These are phyloP conservation scores for Carcinoscorpius rotundicauda DNA, from an alignment of 1,140 invertebrate genomes.

Conservation along the genomic window DNA sequence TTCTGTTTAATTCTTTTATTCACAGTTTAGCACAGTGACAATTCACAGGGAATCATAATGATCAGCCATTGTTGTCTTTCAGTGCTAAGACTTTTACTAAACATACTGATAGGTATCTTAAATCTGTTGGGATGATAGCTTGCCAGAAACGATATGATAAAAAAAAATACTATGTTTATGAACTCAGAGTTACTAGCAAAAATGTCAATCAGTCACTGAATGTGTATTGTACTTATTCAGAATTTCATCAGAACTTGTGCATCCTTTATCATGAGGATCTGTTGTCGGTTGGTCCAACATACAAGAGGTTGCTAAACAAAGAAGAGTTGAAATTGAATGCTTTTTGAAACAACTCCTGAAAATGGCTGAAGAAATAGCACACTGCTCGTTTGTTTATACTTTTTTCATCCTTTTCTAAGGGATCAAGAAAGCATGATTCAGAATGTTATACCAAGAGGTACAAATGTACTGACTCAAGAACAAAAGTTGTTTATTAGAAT, in stretches of 20 bases:
- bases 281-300: conserved; percentile 79
- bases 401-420: conserved; percentile 91
- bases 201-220: conserved; percentile 69
- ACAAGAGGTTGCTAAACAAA: conserved; percentile 81
- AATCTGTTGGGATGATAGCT: conserved; percentile 68
- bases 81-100: conserved; percentile 74
- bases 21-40: conserved; percentile 90
- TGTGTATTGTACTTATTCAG: conserved; percentile 84
- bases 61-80: conserved; percentile 75
- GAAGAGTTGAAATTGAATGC: conserved; percentile 68
- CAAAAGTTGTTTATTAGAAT: too few relatives aligned
- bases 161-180: conserved; percentile 97
- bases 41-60: conserved; percentile 43
- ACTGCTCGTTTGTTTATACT: conserved; percentile 92
- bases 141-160: conserved; percentile 93
- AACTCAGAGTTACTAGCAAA: conserved; percentile 71
- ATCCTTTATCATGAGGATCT: conserved; percentile 60
- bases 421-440: conserved; percentile 47
- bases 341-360: conserved; percentile 76
- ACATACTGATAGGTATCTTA: conserved; percentile 76
- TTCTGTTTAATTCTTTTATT: conserved; percentile 93
- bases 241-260: conserved; percentile 89
- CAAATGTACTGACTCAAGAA: conserved; percentile 24
- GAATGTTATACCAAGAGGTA: not conserved
- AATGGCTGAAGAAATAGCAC: conserved; percentile 81